A percentile compares a stretch with the other conserved stretches of the same genome.
phyloP scores from a whole-genome alignment of 2,113 vertebrate species.

The Tragulus kanchil region DNA sequence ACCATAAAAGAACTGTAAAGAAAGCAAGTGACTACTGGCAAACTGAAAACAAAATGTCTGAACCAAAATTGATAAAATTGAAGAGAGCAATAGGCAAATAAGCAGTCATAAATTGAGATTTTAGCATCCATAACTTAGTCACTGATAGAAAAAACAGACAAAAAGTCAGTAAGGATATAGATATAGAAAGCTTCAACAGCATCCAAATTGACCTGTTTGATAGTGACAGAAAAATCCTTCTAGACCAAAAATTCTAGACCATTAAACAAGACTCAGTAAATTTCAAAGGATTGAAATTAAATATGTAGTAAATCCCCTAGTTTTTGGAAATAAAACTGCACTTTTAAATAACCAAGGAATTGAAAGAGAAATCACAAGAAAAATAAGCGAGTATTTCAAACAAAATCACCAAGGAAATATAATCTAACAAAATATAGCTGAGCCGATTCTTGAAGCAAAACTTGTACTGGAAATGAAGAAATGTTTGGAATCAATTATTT shows the following conservation, averaged over 20 bases:
- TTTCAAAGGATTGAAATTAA: constrained; percentile 20
- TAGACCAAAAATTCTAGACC: neutral
- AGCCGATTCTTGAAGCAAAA: neutral
- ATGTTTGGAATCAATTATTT: constrained; percentile 55
- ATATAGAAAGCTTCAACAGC: neutral
- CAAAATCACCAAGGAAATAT: neutral
- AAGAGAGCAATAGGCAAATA: neutral
- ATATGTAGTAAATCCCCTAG: neutral
- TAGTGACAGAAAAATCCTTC: neutral
- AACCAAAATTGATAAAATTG: neutral
- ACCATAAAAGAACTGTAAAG: neutral
- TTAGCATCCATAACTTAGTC: neutral
- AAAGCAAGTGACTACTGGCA: neutral
- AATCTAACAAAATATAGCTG: neutral
- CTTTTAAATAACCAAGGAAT: neutral
- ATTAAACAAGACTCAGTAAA: neutral
- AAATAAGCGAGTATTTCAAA: constrained; percentile 16
- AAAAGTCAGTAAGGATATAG: neutral
- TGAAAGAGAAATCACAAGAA: neutral
- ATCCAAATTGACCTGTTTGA: neutral
- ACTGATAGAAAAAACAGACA: neutral
- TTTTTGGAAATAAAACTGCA: neutral
- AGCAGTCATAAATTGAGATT: neutral
- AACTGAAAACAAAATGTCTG: neutral
- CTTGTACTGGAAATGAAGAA: neutral